Conservation (phyloP, 2,113 vertebrate species). For the Miniopterus natalensis region DNA sequence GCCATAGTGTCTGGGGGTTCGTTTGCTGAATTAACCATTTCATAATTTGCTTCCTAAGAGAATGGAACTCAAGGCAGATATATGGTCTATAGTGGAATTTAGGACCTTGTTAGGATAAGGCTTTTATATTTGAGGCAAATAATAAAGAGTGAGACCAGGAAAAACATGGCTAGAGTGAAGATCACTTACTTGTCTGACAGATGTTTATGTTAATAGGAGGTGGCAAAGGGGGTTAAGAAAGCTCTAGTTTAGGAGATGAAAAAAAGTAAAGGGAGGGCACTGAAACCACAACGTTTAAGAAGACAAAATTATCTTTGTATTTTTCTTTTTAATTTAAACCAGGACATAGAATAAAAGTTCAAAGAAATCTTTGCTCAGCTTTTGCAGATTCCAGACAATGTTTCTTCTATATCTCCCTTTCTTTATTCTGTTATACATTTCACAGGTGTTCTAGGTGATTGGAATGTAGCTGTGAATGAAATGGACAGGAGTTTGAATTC, state of each 20-base stretch:
- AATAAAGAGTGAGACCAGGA: neutral
- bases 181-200: neutral
- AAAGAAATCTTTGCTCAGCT: neutral
- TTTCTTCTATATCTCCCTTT: neutral
- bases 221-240: neutral
- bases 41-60: neutral
- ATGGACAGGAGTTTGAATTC: neutral
- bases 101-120: neutral
- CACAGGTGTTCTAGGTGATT: neutral
- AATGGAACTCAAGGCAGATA: neutral
- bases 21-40: neutral
- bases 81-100: neutral
- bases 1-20: neutral
- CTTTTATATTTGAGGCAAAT: neutral
- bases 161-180: neutral
- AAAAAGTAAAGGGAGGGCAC: neutral
- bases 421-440: neutral
- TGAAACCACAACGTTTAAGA: neutral
- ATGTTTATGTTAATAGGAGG: neutral
- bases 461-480: neutral
- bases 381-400: neutral
- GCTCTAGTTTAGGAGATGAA: neutral
- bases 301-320: neutral
- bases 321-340: conserved; percentile 13
- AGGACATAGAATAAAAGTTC: neutral